Percentiles rank a stretch among this genome's conserved stretches.
phyloP scores from a whole-genome alignment of 2,797 vertebrate genomes.

The Tragelaphus eurycerus region DNA sequence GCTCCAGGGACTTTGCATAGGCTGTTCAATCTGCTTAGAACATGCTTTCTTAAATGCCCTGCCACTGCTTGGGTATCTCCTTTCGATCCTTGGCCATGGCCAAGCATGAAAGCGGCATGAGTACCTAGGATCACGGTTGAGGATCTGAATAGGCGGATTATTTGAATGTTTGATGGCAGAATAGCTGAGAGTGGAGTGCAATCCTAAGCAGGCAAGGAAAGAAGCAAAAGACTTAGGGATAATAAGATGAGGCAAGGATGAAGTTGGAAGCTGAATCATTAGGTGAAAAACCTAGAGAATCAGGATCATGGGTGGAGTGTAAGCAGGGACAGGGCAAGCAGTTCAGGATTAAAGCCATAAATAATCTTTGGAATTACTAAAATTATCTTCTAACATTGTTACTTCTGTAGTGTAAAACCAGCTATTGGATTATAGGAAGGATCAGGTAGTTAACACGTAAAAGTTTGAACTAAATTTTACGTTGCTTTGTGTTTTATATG shows the following conservation, averaged over 20 bases:
- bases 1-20: neutral
- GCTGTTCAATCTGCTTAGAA: neutral
- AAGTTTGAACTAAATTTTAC: neutral
- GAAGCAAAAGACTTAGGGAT: conserved; percentile 4
- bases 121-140: neutral
- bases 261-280: conserved; percentile 64
- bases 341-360: conserved; percentile 35
- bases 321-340: neutral
- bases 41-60: neutral
- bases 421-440: conserved; percentile 26
- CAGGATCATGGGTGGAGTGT: conserved; percentile 19
- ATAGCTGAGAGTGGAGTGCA: neutral
- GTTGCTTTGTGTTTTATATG: conserved; percentile 34
- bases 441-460: conserved; percentile 23
- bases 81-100: neutral
- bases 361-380: conserved; percentile 35
- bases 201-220: neutral
- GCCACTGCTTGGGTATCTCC: neutral
- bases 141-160: neutral
- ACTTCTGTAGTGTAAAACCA: conserved; percentile 16
- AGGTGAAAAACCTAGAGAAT: conserved; percentile 39
- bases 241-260: conserved; percentile 27
- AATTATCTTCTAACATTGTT: conserved; percentile 26
- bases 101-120: neutral
- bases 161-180: neutral